Percentiles rank a stretch among this genome's conserved stretches.
Evolutionary conservation across 2,113 vertebrate species (phyloP).

Genomic region (Ailurus styani): DNA sequence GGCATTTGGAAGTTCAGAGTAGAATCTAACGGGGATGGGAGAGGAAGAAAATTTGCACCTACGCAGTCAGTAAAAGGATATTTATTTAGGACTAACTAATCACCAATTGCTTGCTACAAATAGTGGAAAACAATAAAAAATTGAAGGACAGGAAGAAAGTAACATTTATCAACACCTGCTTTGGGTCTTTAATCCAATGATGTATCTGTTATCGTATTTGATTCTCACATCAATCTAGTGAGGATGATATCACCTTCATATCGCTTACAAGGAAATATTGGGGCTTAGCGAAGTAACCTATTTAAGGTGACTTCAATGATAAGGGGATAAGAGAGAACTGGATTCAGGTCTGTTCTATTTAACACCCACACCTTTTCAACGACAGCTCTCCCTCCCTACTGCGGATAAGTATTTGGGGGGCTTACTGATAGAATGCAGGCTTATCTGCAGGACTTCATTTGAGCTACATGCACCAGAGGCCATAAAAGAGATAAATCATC

Average conservation of each 20-base stretch:
- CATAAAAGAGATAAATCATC: neutral
- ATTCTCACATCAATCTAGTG: neutral
- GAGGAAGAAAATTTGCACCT: neutral
- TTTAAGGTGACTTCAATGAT: neutral
- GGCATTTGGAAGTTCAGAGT: neutral
- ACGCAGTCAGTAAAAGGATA: neutral
- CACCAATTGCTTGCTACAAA: neutral
- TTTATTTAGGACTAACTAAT: neutral
- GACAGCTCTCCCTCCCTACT: neutral
- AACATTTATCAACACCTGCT: neutral
- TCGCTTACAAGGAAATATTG: neutral
- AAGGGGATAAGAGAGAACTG: neutral
- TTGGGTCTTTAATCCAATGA: neutral
- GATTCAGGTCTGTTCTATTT: neutral
- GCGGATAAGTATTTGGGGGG: rapidly evolving
- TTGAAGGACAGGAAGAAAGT: neutral
- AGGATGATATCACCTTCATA: neutral
- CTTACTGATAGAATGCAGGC: neutral
- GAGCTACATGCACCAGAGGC: neutral
- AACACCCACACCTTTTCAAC: neutral
- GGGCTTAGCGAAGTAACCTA: neutral
- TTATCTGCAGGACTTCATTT: neutral
- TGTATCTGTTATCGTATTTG: neutral
- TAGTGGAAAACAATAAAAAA: neutral
- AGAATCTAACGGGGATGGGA: neutral